Evolutionary conservation across 2,888 invertebrate genomes (phyloP).

Genomic region (Agrochola macilenta): DNA sequence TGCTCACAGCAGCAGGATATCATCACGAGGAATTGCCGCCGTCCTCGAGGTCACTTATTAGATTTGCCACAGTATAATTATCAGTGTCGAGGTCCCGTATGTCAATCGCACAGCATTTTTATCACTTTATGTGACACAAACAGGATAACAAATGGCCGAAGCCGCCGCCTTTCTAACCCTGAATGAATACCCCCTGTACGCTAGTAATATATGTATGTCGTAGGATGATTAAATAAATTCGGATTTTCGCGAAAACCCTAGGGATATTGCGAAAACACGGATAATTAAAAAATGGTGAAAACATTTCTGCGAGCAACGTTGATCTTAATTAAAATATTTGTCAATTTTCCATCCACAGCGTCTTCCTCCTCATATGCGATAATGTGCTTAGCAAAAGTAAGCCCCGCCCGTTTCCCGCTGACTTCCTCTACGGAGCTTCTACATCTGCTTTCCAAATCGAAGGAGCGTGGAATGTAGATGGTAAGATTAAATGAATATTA

Average conservation of each 20-base stretch:
- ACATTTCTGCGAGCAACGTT: not conserved
- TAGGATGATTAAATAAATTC: too few species aligned
- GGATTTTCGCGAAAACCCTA: too few species aligned
- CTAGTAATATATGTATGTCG: too few species aligned
- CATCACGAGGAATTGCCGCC: not conserved
- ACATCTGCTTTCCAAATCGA: conserved; percentile 91
- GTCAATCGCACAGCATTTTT: not conserved
- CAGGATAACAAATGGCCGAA: not conserved
- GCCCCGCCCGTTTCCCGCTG: conserved; percentile 75
- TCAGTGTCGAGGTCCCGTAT: not conserved
- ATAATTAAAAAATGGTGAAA: too few species aligned
- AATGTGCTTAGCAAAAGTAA: conserved; percentile 66
- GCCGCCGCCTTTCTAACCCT: not conserved
- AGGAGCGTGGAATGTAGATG: conserved; percentile 90
- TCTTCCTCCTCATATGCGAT: conserved; percentile 56
- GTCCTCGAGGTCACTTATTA: not conserved
- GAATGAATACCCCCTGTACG: too few species aligned
- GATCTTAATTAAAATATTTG: not conserved
- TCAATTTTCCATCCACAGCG: conserved; percentile 63
- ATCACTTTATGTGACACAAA: not conserved
- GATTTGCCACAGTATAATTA: not conserved
- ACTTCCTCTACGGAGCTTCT: conserved; percentile 81
- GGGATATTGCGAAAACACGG: too few species aligned
- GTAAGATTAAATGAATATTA: conserved; percentile 75
- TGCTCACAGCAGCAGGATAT: not conserved